Evolutionary conservation across 2,888 invertebrate genomes (phyloP).

Genomic region (Strigamia maritima): DNA sequence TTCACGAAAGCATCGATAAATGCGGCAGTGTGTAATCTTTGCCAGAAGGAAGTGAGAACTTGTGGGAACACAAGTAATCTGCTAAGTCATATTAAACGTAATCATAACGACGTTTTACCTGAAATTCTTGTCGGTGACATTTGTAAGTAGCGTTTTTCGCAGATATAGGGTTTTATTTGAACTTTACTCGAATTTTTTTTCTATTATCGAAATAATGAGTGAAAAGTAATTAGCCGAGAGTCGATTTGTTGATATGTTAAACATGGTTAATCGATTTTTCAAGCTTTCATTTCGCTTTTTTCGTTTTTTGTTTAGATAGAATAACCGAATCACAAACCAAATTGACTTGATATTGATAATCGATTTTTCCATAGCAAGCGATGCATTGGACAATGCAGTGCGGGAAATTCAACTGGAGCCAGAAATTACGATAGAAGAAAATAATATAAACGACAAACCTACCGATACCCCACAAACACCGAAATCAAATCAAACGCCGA

Average conservation of each 20-base stretch:
- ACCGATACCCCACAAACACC: neutral
- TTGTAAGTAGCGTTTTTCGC: neutral
- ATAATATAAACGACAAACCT: neutral
- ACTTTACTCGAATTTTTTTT: slow-evolving; percentile 6
- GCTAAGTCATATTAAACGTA: neutral
- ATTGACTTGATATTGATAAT: slow-evolving; percentile 23
- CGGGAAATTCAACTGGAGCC: slow-evolving; percentile 16
- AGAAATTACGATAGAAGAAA: neutral
- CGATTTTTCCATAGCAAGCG: neutral
- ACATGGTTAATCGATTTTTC: neutral
- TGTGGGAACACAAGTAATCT: slow-evolving; percentile 1
- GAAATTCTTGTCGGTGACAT: neutral
- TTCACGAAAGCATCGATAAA: slow-evolving; percentile 30
- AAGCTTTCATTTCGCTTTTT: neutral
- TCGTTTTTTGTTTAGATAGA: neutral
- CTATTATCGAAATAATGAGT: neutral
- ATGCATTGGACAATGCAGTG: slow-evolving; percentile 5
- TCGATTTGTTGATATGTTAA: neutral
- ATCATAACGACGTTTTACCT: neutral
- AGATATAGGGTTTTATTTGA: neutral
- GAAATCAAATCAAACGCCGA: neutral
- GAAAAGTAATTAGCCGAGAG: neutral
- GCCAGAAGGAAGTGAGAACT: slow-evolving; percentile 9
- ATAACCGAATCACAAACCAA: neutral
- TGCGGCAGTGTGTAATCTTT: slow-evolving; percentile 11